Percentiles rank a stretch among this genome's conserved stretches.
phyloP scores from a whole-genome alignment of 1,140 invertebrate genomes.

The Helicoverpa armigera region DNA sequence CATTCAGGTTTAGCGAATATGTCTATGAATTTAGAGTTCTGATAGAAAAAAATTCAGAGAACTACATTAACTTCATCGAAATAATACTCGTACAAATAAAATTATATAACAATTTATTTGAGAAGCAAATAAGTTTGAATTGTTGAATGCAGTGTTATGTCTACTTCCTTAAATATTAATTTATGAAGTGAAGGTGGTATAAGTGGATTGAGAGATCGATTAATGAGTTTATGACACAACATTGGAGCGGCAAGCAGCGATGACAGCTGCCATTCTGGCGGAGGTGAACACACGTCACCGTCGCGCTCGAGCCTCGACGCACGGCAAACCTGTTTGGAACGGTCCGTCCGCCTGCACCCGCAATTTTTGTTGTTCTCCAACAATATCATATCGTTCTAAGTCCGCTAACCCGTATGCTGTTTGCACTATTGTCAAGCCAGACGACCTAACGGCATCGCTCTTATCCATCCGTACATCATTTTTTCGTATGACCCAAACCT shows the following conservation, averaged over 20 bases:
- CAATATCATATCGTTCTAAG: slow-evolving; percentile 64
- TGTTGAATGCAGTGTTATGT: no score
- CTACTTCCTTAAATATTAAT: background rate
- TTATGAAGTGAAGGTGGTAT: background rate
- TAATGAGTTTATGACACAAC: slow-evolving; percentile 31
- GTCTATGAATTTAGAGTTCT: no score
- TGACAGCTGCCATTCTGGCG: slow-evolving; percentile 63
- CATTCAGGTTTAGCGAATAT: no score
- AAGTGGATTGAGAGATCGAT: background rate
- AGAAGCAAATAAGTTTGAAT: no score
- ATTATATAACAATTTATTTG: no score
- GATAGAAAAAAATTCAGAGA: no score
- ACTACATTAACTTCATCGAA: no score
- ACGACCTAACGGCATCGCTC: slow-evolving; percentile 73
- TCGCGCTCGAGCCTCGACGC: slow-evolving; percentile 53
- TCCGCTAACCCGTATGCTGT: slow-evolving; percentile 68
- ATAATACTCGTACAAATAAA: background rate
- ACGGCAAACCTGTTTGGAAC: slow-evolving; percentile 75
- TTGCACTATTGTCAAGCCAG: slow-evolving; percentile 73
- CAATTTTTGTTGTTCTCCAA: slow-evolving; percentile 73
- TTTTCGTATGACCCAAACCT: slow-evolving; percentile 53
- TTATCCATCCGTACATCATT: slow-evolving; percentile 63
- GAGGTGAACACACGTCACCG: slow-evolving; percentile 56
- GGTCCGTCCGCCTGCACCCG: slow-evolving; percentile 63
- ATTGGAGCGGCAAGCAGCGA: slow-evolving; percentile 19